Conservation (phyloP, 2,797 vertebrate genomes). For the Anisognathus igniventris region DNA sequence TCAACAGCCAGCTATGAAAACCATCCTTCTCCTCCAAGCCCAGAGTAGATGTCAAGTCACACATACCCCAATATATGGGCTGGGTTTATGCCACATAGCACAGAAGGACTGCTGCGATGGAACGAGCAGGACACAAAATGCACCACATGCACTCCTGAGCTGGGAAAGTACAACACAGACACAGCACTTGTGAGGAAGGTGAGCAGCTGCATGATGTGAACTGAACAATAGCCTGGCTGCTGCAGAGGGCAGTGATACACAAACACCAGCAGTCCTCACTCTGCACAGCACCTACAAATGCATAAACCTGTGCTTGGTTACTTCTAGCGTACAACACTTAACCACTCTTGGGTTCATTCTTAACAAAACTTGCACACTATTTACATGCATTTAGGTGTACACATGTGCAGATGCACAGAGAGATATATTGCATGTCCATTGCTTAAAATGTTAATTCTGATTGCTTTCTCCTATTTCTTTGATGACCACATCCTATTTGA, state of each 20-base stretch:
- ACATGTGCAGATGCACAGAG: neutral
- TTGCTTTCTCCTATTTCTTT: neutral
- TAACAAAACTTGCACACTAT: neutral
- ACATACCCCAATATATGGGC: neutral
- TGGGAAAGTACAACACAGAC: neutral
- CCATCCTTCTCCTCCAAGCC: neutral
- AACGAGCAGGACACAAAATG: rapidly evolving
- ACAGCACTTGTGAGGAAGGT: neutral
- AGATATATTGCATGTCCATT: neutral
- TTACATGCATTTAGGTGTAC: neutral
- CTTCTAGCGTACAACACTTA: neutral
- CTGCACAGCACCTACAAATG: neutral
- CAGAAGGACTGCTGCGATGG: neutral
- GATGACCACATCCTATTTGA: neutral
- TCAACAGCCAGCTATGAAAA: neutral
- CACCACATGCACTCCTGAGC: neutral
- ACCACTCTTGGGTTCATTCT: neutral
- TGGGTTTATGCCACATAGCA: neutral
- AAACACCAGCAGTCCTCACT: neutral
- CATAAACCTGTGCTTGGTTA: neutral
- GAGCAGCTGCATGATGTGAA: neutral
- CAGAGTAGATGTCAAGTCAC: neutral
- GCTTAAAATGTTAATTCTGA: neutral
- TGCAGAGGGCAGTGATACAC: slow-evolving; percentile 12
- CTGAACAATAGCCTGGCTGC: neutral